Evolutionary conservation across 1,140 invertebrate genomes (phyloP), one percentile per base, ranked within the genome.

Genomic region (Bacillus rossius): DNA sequence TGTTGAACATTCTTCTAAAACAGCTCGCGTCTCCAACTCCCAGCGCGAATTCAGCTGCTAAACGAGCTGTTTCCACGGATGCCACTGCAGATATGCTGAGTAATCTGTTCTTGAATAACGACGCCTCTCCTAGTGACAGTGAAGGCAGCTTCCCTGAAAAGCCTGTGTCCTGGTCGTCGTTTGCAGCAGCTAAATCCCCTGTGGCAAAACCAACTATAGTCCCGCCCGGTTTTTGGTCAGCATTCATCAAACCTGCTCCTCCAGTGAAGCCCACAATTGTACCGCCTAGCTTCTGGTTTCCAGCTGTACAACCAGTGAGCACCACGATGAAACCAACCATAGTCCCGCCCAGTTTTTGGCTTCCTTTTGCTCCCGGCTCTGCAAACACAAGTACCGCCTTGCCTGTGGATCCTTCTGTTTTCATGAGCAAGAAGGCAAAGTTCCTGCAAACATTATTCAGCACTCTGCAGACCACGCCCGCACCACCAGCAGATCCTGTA

Each of bases 391-490:
- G 29, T 10, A 65, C 61, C 25, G 71, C 73, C 29, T 68, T 72
- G 19, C 54, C 67, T 25, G 53, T 72, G 0, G 72, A 73, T 38
- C 74, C 74, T 5, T 63, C 66, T 0, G 64, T 67, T 58, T 70
- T 70, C 8, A 65, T 68, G 2, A 50, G 65, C 1, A 75, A 75
- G 26, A 75, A 75, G 53, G 63, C 69, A 0, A 51, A 64, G 5
- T 75, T 75, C 26, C 56, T 75, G 10, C 69, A 73, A 38, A 65
- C 64, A 3, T 56, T 75, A 10, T 75, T 75, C 43, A 73, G 68
- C 16, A 75, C 58, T 61, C 54, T 71, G 2, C 22, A 45, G 5
- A 25, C 45, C 13, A 71, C 69, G 16, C 55, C 67, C 38, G 2
- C 64, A 13, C 55, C 68, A 5, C 68, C 67, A 8, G 66, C 66